Conservation (phyloP, 2,113 vertebrate genomes). For the Actenoides lindsayi region DNA sequence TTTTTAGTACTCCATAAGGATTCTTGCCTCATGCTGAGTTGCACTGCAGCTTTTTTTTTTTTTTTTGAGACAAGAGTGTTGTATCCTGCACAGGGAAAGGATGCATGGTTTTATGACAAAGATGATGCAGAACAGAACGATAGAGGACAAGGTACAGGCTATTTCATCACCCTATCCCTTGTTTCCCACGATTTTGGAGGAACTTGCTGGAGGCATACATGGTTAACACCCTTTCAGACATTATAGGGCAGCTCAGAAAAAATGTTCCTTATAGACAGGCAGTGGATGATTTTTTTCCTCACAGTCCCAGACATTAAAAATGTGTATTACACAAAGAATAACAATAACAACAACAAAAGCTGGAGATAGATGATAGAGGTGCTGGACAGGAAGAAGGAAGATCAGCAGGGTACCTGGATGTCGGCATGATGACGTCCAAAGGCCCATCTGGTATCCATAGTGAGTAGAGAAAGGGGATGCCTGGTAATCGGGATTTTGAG, state of each 20-base stretch:
- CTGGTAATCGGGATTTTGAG: neutral
- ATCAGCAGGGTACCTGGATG: constrained; percentile 7
- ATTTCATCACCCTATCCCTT: neutral
- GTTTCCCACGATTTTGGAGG: neutral
- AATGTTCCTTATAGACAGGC: neutral
- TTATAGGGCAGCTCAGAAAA: neutral
- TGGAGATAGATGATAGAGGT: neutral
- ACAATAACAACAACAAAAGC: neutral
- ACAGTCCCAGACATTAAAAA: neutral
- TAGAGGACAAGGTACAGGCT: neutral
- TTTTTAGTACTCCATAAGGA: neutral
- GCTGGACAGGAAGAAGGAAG: neutral
- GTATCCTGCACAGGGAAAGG: neutral
- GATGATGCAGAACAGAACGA: neutral
- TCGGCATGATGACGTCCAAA: neutral
- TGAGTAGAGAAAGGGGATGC: neutral
- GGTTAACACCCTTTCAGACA: neutral
- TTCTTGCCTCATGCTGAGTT: neutral
- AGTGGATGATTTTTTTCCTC: neutral
- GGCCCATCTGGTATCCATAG: neutral
- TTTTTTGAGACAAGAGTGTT: neutral
- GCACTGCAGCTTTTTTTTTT: neutral
- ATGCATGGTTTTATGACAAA: neutral
- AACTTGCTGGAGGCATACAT: neutral
- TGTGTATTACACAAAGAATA: neutral